Base-by-base conservation (phyloP, 2,888 invertebrate genomes). In the Xylota sylvarum region DNA sequence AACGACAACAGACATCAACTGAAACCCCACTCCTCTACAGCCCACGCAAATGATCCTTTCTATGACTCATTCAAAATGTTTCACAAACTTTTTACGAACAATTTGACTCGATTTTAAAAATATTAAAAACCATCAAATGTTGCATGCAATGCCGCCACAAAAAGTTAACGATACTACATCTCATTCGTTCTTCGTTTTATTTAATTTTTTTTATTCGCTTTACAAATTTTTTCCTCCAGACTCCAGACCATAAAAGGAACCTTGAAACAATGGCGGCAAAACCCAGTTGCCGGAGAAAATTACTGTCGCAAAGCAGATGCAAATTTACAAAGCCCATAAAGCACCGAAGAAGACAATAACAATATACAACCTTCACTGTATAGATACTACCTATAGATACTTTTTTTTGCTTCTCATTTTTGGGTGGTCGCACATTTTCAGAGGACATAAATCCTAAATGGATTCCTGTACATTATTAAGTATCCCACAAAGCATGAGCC, bases 391-490 rank as follows among this genome's bases (percentile, higher is more conserved):
- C 2, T 27, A 19, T 6, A 23, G 32, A n/a, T 65, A 32, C 23
- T 35, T 76, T 48, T 46, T 30, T 43, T 60, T 55, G n/a, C n/a
- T 52, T 17, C 27, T 58, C 17, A 35, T 72, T 77, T 64, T 65
- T 60, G 60, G 77, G 56, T 69, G 77, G 77, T 58, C 69, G 64
- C 48, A 76, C 76, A 70, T 56, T 70, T 82, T 64, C 56, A 56
- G 48, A 70, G 72, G 72, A 83, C 72, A 83, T 83, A 83, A 83
- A 83, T 83, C 78, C 83, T 72, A 83, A 83, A 83, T 83, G 83
- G 83, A 83, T 78, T 83, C 78, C 60, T 62, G 67, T 78, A 72
- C 83, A 83, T 77, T 83, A 83, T 83, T 72, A 67, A 78, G 72
- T 73, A 82, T 76, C 64, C 81, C 67, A 50, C 64, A 64, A 74